phyloP scores from a whole-genome alignment of 2,113 vertebrate genomes.

The Camelus dromedarius region DNA sequence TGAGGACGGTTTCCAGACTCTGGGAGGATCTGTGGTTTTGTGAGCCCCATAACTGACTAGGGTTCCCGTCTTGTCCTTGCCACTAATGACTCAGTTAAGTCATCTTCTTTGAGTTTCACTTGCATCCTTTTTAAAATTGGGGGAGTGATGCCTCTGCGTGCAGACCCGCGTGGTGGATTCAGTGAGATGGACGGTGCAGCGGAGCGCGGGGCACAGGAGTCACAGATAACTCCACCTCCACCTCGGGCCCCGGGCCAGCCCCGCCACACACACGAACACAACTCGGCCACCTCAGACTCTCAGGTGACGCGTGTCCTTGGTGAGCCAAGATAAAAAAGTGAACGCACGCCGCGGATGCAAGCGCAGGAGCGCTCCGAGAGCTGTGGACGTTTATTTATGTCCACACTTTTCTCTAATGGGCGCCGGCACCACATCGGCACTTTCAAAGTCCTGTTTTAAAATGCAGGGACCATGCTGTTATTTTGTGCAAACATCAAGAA shows the following conservation, averaged over 20 bases:
- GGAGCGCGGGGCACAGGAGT: neutral
- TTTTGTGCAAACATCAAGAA: neutral
- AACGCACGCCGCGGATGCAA: no score
- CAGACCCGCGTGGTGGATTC: neutral
- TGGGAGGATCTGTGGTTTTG: neutral
- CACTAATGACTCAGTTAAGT: neutral
- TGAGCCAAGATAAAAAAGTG: neutral
- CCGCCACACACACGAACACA: no score
- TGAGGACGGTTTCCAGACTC: neutral
- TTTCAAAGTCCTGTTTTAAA: neutral
- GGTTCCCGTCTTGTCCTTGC: neutral
- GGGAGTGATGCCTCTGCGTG: neutral
- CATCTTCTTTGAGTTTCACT: neutral
- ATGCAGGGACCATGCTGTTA: neutral
- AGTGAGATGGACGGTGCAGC: neutral
- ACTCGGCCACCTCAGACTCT: neutral
- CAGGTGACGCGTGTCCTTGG: neutral
- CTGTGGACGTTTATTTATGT: neutral
- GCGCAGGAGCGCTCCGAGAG: accelerated
- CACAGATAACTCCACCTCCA: neutral
- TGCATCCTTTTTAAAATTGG: neutral
- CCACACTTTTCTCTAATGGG: neutral
- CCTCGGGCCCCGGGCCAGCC: accelerated
- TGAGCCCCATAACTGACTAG: neutral
- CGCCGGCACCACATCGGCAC: accelerated